A percentile compares a stretch with the other conserved stretches of the same genome.
Evolutionary conservation across 2,797 vertebrate genomes (phyloP).

Genomic region (Graptemys geographica): DNA sequence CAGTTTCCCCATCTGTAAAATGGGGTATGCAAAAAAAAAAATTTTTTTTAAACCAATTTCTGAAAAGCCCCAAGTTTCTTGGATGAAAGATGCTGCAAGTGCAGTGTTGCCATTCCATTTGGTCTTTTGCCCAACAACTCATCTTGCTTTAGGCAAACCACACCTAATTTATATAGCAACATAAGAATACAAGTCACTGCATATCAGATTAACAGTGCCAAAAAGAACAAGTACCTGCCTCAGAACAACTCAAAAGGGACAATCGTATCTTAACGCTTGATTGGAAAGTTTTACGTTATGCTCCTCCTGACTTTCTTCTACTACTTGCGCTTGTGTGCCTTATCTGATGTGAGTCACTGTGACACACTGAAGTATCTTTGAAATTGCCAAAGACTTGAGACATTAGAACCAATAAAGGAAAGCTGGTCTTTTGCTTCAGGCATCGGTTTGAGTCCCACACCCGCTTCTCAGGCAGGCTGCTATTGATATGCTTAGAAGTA

Average conservation of each 20-base stretch:
- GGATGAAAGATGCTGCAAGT: not conserved
- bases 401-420: not conserved
- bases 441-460: not conserved
- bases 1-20: conserved; percentile 1
- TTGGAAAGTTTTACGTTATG: not conserved
- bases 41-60: fast-evolving
- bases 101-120: not conserved
- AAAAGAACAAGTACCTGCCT: not conserved
- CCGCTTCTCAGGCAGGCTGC: not conserved
- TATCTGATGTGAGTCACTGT: not conserved
- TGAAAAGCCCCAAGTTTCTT: conserved; percentile 1
- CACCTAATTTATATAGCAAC: not conserved
- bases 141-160: not conserved
- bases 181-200: not conserved
- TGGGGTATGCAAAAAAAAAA: fast-evolving
- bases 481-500: not conserved
- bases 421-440: not conserved
- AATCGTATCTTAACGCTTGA: not conserved
- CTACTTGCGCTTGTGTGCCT: not conserved
- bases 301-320: not conserved
- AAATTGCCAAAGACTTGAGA: not conserved
- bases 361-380: not conserved
- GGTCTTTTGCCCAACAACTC: not conserved
- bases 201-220: not conserved
- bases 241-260: not conserved